Evolutionary conservation across 2,888 invertebrate species (phyloP).

Genomic region (Myopa tessellatipennis): DNA sequence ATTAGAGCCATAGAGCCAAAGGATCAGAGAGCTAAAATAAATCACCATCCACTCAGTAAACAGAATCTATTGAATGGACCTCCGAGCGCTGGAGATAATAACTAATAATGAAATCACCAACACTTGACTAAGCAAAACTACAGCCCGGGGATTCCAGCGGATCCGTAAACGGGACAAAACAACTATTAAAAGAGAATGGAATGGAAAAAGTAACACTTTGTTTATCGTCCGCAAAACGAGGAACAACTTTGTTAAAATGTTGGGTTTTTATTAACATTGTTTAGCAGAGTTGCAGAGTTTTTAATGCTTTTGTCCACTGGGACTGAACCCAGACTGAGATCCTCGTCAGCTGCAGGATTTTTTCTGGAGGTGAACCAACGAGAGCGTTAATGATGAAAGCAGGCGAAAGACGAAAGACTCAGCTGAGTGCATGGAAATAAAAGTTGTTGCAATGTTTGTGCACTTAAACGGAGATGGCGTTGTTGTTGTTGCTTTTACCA

Average conservation of each 20-base stretch:
- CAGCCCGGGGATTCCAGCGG: not conserved
- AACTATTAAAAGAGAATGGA: not conserved
- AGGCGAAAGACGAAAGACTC: not conserved
- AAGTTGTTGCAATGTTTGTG: not conserved
- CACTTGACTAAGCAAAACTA: not conserved
- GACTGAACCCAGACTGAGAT: too few relatives aligned
- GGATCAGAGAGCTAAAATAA: too few relatives aligned
- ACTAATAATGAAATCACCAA: slow-evolving; percentile 29
- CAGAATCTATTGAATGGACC: not conserved
- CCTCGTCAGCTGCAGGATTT: not conserved
- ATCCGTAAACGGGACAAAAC: not conserved
- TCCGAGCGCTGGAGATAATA: slow-evolving; percentile 19
- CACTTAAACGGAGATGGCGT: not conserved
- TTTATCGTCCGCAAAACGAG: not conserved
- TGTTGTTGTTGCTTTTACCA: slow-evolving; percentile 3
- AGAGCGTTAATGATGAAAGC: not conserved
- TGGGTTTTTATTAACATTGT: not conserved
- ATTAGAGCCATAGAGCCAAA: too few relatives aligned
- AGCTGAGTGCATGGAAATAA: not conserved
- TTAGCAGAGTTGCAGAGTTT: not conserved
- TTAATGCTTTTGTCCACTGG: not conserved
- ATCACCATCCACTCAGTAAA: not conserved
- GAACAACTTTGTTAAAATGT: not conserved
- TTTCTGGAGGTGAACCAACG: not conserved
- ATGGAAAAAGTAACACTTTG: too few relatives aligned